phyloP scores from a whole-genome alignment of 2,888 invertebrate genomes.

The Himalopsyche anomala region DNA sequence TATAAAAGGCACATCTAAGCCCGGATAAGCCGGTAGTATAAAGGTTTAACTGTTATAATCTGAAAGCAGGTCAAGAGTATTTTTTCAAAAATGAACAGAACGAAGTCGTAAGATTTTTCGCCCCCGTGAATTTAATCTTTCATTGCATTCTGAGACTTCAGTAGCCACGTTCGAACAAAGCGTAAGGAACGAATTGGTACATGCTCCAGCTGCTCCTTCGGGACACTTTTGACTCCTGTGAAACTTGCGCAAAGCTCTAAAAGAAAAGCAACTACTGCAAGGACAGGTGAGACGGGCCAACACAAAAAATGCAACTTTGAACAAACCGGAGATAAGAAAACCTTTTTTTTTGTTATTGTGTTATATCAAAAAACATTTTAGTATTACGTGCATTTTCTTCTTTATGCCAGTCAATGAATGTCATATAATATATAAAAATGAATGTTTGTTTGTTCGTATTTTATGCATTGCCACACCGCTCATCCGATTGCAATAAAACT shows the following conservation, averaged over 20 bases:
- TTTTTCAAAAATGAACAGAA: no score
- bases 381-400: no score
- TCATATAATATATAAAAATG: no score
- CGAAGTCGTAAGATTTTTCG: background rate
- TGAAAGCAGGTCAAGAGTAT: no score
- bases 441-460: no score
- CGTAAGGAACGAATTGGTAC: conserved; percentile 15
- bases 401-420: no score
- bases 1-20: no score
- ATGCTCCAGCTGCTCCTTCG: background rate
- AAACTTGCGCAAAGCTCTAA: background rate
- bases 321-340: background rate
- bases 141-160: background rate
- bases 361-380: no score
- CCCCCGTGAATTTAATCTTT: background rate
- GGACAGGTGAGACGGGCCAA: background rate
- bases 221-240: background rate
- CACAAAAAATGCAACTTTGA: background rate
- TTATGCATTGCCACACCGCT: no score
- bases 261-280: background rate
- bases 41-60: no score
- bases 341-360: background rate
- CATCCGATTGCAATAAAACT: no score
- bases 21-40: no score
- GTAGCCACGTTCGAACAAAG: conserved; percentile 4